Percentiles rank a stretch among this genome's conserved stretches.
These are phyloP conservation scores for Caenorhabditis sp. DNA, from an alignment of 2,888 invertebrate species.

Conservation along the genomic window DNA sequence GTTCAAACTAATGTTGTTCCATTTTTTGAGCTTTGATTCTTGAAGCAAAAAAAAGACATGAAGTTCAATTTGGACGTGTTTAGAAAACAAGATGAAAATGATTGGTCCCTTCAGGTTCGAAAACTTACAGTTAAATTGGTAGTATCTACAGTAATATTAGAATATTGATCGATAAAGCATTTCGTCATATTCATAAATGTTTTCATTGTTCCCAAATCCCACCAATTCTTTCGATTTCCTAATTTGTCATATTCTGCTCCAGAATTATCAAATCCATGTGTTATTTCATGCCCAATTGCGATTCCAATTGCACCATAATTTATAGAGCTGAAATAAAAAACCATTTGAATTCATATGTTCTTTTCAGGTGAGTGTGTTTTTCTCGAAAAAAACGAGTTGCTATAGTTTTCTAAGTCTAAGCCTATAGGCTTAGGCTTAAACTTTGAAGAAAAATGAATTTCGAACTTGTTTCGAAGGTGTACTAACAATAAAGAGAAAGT, in stretches of 20 bases:
- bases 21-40: too few species aligned
- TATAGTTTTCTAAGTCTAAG: too few species aligned
- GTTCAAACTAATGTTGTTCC: background rate
- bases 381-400: too few species aligned
- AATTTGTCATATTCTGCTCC: constrained; percentile 8
- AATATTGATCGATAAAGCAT: constrained; percentile 13
- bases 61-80: too few species aligned
- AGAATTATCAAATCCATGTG: constrained; percentile 11
- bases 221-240: constrained; percentile 11
- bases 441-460: too few species aligned
- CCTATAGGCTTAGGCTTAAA: too few species aligned
- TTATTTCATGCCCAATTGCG: constrained; percentile 13
- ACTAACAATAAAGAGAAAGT: too few species aligned
- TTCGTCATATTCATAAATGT: constrained; percentile 2
- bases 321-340: constrained; percentile 1
- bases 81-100: too few species aligned
- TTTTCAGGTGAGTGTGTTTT: too few species aligned
- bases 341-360: background rate
- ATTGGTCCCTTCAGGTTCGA: too few species aligned
- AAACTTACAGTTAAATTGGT: constrained; percentile 3
- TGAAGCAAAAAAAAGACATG: too few species aligned
- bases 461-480: too few species aligned
- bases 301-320: constrained; percentile 12
- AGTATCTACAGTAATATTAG: constrained; percentile 1
- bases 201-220: constrained; percentile 6